Base-by-base conservation (phyloP, 2,797 vertebrate species). In the Antrozous pallidus region DNA sequence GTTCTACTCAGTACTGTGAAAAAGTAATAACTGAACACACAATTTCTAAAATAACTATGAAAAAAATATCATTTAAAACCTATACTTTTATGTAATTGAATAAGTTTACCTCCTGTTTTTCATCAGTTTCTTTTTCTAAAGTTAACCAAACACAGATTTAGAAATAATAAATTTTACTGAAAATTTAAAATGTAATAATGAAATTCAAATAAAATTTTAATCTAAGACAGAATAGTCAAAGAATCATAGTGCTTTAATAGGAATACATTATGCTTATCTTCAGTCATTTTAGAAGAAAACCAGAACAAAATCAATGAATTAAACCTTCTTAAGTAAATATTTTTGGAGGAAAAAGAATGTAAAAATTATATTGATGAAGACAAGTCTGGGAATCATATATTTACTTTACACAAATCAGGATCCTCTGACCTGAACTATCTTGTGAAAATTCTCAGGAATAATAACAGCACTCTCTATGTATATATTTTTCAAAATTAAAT, bases 151-250 rank as follows among this genome's bases (percentile, higher is more conserved):
- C 33, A 85, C 51, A 78, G 26, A 89, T 85, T 90, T 88, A 77
- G 49, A 94, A 95, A 90, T 58, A 88, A 94, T 80, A 91, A 88
- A 93, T 45, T 69, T 69, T 67, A 84, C 18, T 83, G 54, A 94
- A 87, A 94, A 77, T 93, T 95, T 70, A 65, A 84, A 95, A 33
- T 90, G 90, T 78, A 91, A 42, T 49, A 94, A 91, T 80, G 22
- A 11, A 92, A 91, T 95, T 91, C 47, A 92, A 92, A 82, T 88
- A 70, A 61, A 63, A 56, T 36, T 95, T 80, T 36, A 85, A 45
- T 61, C 18, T 31, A 65, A 92, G 33, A 92, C 20, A 86, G 65
- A 96, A 65, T 33, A 75, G 18, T 82, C 61, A 84, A 63, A 71
- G 36, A 47, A 63, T 84, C 36, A 51, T 31, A 12, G 8, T 91